phyloP scores from a whole-genome alignment of 2,888 invertebrate species.

The Lottia scabra region DNA sequence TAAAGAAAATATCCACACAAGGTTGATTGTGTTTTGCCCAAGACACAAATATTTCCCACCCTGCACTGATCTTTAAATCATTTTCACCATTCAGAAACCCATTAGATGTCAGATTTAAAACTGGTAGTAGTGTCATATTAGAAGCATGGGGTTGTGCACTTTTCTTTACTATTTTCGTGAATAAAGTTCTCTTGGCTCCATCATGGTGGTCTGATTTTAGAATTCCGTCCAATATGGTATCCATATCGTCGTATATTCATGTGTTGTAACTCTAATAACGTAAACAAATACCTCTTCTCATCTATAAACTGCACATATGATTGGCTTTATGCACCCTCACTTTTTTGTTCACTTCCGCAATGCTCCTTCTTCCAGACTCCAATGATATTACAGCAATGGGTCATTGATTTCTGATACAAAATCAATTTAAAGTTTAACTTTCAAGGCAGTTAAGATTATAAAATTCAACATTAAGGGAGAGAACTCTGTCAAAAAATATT shows the following conservation, averaged over 20 bases:
- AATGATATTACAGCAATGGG: too few relatives aligned
- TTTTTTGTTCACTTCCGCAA: too few relatives aligned
- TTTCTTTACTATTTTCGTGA: constrained; percentile 44
- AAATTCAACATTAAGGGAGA: too few relatives aligned
- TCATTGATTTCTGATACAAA: too few relatives aligned
- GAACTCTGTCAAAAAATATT: too few relatives aligned
- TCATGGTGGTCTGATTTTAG: constrained; percentile 47
- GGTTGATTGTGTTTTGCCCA: constrained; percentile 51
- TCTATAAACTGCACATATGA: too few relatives aligned
- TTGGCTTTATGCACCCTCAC: too few relatives aligned
- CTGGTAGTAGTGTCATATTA: constrained; percentile 33
- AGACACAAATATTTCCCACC: constrained; percentile 43
- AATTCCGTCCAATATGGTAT: constrained; percentile 53
- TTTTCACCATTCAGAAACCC: constrained; percentile 55
- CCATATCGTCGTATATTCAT: constrained; percentile 51
- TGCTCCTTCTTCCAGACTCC: too few relatives aligned
- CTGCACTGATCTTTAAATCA: constrained; percentile 39
- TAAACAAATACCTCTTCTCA: too few relatives aligned
- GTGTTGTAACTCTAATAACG: too few relatives aligned
- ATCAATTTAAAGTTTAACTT: too few relatives aligned
- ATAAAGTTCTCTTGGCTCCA: constrained; percentile 42
- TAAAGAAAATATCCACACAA: constrained; percentile 49
- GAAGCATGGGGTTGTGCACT: constrained; percentile 39
- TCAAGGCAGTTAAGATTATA: too few relatives aligned
- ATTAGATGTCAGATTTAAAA: constrained; percentile 43